Evolutionary conservation across 1,140 invertebrate species (phyloP).

Genomic region (Pararge aegeria): DNA sequence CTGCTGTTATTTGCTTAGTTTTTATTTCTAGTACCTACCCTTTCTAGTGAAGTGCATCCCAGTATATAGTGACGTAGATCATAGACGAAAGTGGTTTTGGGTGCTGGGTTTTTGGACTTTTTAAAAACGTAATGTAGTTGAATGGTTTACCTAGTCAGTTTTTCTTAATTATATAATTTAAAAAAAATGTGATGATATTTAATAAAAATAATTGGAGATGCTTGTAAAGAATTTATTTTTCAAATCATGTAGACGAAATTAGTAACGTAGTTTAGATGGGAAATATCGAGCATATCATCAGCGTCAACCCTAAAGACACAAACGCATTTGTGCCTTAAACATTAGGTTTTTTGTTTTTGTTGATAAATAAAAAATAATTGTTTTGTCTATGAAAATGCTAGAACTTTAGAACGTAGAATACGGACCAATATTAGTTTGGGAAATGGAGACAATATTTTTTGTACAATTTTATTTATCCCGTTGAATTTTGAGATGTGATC

Average conservation of each 20-base stretch:
- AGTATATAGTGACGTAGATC: constrained; percentile 66
- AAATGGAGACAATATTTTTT: constrained; percentile 73
- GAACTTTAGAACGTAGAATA: constrained; percentile 56
- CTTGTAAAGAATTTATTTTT: constrained; percentile 61
- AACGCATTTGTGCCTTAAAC: constrained; percentile 67
- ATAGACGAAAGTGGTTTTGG: constrained; percentile 52
- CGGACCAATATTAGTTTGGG: constrained; percentile 67
- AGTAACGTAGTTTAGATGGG: constrained; percentile 45
- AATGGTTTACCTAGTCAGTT: constrained; percentile 45
- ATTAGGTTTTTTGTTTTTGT: constrained; percentile 44
- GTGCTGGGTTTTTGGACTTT: constrained; percentile 61
- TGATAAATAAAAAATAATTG: constrained; percentile 19
- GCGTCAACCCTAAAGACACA: constrained; percentile 57
- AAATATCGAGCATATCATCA: constrained; percentile 56
- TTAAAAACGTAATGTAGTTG: constrained; percentile 51
- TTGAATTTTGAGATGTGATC: constrained; percentile 42
- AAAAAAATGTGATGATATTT: constrained; percentile 45
- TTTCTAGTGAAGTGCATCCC: constrained; percentile 71
- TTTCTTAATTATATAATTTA: constrained; percentile 35
- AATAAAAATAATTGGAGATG: constrained; percentile 46
- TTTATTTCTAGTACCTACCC: constrained; percentile 47
- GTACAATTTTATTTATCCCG: constrained; percentile 66
- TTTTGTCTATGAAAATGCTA: constrained; percentile 53
- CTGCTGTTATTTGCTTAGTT: constrained; percentile 47
- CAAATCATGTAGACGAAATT: constrained; percentile 46